These are phyloP conservation scores for Andrena dorsata DNA, from an alignment of 2,888 invertebrate genomes.

Conservation along the genomic window DNA sequence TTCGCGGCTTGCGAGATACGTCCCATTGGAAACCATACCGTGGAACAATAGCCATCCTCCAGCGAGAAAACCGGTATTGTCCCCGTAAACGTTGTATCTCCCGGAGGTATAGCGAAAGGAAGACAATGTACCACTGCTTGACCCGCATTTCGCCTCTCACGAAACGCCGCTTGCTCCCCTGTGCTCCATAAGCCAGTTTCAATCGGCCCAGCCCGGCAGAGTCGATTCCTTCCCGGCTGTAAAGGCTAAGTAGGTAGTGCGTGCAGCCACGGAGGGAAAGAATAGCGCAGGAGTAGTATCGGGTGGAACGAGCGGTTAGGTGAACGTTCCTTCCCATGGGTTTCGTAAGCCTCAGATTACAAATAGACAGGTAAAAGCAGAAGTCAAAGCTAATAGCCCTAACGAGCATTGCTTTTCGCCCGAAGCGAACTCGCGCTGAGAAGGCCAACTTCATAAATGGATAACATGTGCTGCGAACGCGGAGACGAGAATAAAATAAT, in stretches of 20 bases:
- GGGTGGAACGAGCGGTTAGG: neutral
- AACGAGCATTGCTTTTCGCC: neutral
- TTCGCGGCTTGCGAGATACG: conserved; percentile 31
- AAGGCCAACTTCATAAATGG: neutral
- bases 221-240: neutral
- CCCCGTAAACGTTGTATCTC: conserved; percentile 54
- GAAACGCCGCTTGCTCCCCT: neutral
- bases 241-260: no score
- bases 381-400: neutral
- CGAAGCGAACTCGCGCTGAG: neutral
- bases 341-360: neutral
- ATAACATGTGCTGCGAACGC: neutral
- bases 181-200: neutral
- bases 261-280: no score
- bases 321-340: neutral
- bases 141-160: conserved; percentile 16
- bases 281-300: no score
- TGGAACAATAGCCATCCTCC: conserved; percentile 46
- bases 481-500: neutral
- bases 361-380: neutral
- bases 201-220: neutral
- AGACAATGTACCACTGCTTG: conserved; percentile 46
- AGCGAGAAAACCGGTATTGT: conserved; percentile 55
- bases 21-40: conserved; percentile 25
- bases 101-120: conserved; percentile 30